Conservation (phyloP, 2,888 invertebrate species). For the Agrotis segetum region DNA sequence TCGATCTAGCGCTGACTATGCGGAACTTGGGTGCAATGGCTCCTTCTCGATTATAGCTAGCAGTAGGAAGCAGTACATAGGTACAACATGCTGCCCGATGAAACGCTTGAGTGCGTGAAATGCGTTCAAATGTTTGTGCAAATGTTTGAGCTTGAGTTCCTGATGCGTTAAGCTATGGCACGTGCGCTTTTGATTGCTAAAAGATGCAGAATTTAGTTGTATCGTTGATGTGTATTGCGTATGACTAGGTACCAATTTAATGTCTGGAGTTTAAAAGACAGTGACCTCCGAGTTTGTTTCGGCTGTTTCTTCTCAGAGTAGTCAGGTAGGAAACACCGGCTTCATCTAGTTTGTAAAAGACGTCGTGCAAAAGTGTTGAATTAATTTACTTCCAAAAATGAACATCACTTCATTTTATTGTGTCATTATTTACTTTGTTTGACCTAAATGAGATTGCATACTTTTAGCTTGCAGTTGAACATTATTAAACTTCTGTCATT, state of each 20-base stretch:
- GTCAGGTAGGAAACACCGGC: too few relatives aligned
- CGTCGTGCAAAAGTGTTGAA: too few relatives aligned
- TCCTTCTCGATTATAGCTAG: slow-evolving; percentile 44
- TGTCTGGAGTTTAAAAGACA: too few relatives aligned
- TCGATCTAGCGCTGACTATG: slow-evolving; percentile 58
- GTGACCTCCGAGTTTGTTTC: too few relatives aligned
- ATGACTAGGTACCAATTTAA: too few relatives aligned
- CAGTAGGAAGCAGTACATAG: slow-evolving; percentile 15
- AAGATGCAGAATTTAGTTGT: background rate
- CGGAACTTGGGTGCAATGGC: slow-evolving; percentile 59
- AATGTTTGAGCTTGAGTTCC: slow-evolving; percentile 26
- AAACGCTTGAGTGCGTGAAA: slow-evolving; percentile 35
- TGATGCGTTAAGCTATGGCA: slow-evolving; percentile 17
- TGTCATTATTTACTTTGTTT: background rate
- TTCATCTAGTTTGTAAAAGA: too few relatives aligned
- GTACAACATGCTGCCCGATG: slow-evolving; percentile 13
- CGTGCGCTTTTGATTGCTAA: background rate
- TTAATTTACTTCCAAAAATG: too few relatives aligned
- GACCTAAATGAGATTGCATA: background rate
- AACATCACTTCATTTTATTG: too few relatives aligned
- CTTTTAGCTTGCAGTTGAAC: background rate
- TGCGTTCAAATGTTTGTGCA: slow-evolving; percentile 46
- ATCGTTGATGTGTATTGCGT: background rate
- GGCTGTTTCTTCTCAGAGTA: too few relatives aligned
- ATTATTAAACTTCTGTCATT: background rate